These are phyloP conservation scores for Fragum whitleyi DNA, from an alignment of 2,888 invertebrate species.

Conservation along the genomic window DNA sequence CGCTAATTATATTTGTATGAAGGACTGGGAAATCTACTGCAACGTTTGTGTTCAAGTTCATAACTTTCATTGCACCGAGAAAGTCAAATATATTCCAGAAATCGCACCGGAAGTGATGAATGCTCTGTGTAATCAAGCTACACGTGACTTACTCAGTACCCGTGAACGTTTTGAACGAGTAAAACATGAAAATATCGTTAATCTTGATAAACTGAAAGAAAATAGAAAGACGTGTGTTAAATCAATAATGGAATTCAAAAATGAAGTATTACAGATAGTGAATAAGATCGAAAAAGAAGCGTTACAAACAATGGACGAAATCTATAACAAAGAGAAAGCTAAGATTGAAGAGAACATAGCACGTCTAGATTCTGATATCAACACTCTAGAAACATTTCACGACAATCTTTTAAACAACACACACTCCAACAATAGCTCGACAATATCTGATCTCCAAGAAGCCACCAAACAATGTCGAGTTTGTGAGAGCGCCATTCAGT, in stretches of 20 bases:
- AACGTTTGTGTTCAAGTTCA: slow-evolving; percentile 57
- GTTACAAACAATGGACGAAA: slow-evolving; percentile 48
- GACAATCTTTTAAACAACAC: slow-evolving; percentile 26
- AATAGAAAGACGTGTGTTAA: slow-evolving; percentile 41
- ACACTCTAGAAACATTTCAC: slow-evolving; percentile 34
- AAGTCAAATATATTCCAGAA: slow-evolving; percentile 64
- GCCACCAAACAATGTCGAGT: slow-evolving; percentile 33
- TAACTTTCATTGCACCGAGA: slow-evolving; percentile 60
- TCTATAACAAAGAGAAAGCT: slow-evolving; percentile 36
- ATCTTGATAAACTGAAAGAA: slow-evolving; percentile 33
- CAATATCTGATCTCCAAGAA: slow-evolving; percentile 44
- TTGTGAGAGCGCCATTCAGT: slow-evolving; percentile 39
- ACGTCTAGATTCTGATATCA: slow-evolving; percentile 37
- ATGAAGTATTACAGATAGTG: slow-evolving; percentile 40
- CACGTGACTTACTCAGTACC: slow-evolving; percentile 45
- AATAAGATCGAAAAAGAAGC: slow-evolving; percentile 61
- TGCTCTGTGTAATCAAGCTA: slow-evolving; percentile 40
- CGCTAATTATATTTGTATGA: slow-evolving; percentile 58
- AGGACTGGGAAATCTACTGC: slow-evolving; percentile 64
- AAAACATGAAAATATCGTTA: slow-evolving; percentile 44
- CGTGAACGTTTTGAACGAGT: slow-evolving; percentile 49
- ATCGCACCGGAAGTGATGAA: slow-evolving; percentile 52
- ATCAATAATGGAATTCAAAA: slow-evolving; percentile 55
- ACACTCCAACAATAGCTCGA: slow-evolving; percentile 21
- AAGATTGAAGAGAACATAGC: slow-evolving; percentile 44